phyloP scores from a whole-genome alignment of 1,140 invertebrate genomes.

The Aphis gossypii region DNA sequence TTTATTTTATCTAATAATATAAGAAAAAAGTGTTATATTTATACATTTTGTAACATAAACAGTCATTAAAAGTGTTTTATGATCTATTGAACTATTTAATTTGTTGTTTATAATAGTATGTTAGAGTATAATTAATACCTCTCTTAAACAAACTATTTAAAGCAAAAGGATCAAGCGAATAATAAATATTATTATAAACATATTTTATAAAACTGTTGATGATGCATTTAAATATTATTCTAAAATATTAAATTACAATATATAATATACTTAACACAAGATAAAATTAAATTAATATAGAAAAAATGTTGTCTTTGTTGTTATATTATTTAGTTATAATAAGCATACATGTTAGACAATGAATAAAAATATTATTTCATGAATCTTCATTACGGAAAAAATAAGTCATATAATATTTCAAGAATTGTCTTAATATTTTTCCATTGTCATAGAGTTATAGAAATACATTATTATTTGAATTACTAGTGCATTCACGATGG shows the following conservation, averaged over 20 bases:
- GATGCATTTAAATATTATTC: background rate
- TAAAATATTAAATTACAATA: constrained; percentile 28
- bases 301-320: background rate
- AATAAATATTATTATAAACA: background rate
- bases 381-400: background rate
- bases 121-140: background rate
- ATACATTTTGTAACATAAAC: background rate
- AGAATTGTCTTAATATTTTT: background rate
- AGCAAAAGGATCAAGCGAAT: background rate
- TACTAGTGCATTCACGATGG: background rate
- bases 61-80: background rate
- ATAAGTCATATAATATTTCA: background rate
- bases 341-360: background rate
- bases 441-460: background rate
- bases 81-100: background rate
- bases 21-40: background rate
- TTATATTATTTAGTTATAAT: background rate
- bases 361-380: background rate
- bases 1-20: background rate
- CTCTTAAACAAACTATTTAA: background rate
- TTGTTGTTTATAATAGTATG: background rate
- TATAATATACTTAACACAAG: constrained; percentile 7
- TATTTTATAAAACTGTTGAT: constrained; percentile 19
- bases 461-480: background rate
- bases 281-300: background rate